phyloP scores from a whole-genome alignment of 2,888 invertebrate genomes.

The Cabera pusaria region DNA sequence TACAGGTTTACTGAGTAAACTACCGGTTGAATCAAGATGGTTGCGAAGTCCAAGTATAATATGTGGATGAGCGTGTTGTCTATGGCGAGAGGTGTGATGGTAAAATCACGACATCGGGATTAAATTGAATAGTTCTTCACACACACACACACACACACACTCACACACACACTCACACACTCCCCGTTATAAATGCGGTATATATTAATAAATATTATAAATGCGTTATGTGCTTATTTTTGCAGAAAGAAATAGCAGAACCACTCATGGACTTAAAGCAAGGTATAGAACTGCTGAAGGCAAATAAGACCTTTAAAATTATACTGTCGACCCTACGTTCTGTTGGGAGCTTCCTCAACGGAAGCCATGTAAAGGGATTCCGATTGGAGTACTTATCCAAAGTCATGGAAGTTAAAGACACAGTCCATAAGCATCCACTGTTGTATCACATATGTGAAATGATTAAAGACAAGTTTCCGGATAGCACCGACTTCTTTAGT shows the following conservation, averaged over 20 bases:
- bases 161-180: no score
- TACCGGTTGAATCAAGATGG: no score
- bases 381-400: conserved; percentile 98
- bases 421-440: conserved; percentile 98
- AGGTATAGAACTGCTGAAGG: conserved; percentile 95
- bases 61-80: no score
- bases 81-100: no score
- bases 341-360: conserved; percentile 98
- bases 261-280: conserved; percentile 99
- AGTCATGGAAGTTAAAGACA: conserved; percentile 99
- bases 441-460: conserved; percentile 98
- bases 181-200: no score
- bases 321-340: conserved; percentile 96
- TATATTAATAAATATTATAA: no score
- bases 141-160: no score
- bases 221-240: no score
- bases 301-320: conserved; percentile 96
- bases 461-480: conserved; percentile 98
- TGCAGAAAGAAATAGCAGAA: conserved; percentile 97
- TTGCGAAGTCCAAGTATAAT: no score
- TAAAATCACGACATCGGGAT: no score
- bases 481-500: conserved; percentile 98
- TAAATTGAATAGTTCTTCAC: no score
- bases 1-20: no score
- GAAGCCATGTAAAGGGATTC: conserved; percentile 96